Base-by-base conservation (phyloP, 2,113 vertebrate genomes). In the Rhizomys pruinosus region DNA sequence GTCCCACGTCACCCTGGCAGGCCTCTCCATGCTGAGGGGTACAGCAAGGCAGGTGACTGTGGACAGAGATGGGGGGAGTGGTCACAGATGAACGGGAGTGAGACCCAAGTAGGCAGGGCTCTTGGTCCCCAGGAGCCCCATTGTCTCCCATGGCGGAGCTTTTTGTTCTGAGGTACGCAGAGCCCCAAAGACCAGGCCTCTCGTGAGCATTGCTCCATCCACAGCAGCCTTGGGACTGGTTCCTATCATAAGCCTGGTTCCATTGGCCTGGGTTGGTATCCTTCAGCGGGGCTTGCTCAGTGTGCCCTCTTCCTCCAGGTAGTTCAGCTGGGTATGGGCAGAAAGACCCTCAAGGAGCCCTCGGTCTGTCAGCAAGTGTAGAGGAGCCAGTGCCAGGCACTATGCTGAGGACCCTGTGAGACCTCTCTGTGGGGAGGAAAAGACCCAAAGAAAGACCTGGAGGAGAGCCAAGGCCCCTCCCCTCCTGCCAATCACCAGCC, bases 341-440 rank as follows among this genome's bases (percentile, higher is more conserved):
- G 78, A 74, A 85, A 16, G 0, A 19, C 34, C 22, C 1, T 16
- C 25, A 42, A 39, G 37, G 23, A 59, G 73, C 42, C 10, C 78
- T 32, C 52, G 25, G 7, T 23, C 39, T 19, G 9, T 42, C 13
- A 66, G 37, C 57, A 16, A 42, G n/a, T 2, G 12, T 73, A 23
- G 22, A 77, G 34, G 27, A 32, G 37, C 29, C 1, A 5, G n/a
- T 5, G 22, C 0, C 64, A 17, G 37, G n/a, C 17, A 11, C 3
- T 0, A n/a, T 27, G 57, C n/a, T 27, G 44, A 6, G 63, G 71
- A 27, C 52, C 16, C 66, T 2, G 42, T 15, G 25, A 27, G 44
- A 63, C 32, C 29, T 29, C 12, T 2, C 0, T 0, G 6, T n/a
- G 37, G 17, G 64, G 15, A 19, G 39, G n/a, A 39, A 7, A 27